A percentile compares a stretch with the other conserved stretches of the same genome.
phyloP scores from a whole-genome alignment of 2,113 vertebrate genomes.

The Turnix velox region DNA sequence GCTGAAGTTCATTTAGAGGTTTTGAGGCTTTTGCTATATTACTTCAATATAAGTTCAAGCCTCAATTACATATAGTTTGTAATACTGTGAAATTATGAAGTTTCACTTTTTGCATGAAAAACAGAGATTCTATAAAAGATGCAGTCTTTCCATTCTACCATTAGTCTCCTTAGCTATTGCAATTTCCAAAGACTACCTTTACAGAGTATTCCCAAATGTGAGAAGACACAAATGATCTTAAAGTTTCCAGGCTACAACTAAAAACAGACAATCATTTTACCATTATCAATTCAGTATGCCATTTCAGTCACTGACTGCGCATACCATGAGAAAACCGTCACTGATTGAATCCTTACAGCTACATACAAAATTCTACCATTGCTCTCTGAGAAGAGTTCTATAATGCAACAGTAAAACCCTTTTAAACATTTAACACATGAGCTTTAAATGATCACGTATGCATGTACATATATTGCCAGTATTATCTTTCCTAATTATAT shows the following conservation, averaged over 20 bases:
- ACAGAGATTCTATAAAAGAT: background rate
- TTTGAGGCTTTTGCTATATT: rapidly evolving
- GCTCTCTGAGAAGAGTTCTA: background rate
- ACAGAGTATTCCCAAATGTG: background rate
- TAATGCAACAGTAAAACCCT: background rate
- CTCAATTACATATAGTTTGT: background rate
- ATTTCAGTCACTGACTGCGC: background rate
- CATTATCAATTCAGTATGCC: background rate
- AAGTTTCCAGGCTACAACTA: background rate
- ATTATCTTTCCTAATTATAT: background rate
- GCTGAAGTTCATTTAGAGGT: background rate
- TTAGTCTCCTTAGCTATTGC: background rate
- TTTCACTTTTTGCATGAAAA: background rate
- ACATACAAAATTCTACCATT: background rate
- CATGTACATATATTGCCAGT: background rate
- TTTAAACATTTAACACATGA: background rate
- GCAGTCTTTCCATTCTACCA: background rate
- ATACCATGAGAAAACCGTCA: background rate
- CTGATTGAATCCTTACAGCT: background rate
- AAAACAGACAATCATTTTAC: background rate
- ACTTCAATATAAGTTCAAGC: background rate
- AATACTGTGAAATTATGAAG: background rate
- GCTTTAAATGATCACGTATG: background rate
- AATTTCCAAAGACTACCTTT: background rate
- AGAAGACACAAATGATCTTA: background rate